These are phyloP conservation scores for Achlya flavicornis DNA, from an alignment of 2,888 invertebrate genomes.

Conservation along the genomic window DNA sequence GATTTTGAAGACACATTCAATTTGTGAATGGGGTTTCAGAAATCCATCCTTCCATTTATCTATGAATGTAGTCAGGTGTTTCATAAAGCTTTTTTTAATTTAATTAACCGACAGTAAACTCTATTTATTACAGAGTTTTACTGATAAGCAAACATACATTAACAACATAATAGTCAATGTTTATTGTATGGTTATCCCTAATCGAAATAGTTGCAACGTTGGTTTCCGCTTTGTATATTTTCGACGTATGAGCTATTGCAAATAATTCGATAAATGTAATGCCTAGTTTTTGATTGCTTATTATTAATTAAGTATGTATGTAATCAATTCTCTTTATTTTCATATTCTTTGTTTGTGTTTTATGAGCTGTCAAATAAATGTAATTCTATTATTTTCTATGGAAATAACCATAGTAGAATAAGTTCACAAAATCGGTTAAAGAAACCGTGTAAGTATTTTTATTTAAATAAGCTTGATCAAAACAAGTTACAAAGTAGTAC, in stretches of 20 bases:
- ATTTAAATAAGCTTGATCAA: neutral
- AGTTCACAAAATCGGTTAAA: too few relatives aligned
- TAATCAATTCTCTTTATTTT: too few relatives aligned
- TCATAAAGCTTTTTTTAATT: neutral
- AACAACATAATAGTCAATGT: neutral
- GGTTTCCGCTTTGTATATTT: neutral
- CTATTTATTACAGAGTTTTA: neutral
- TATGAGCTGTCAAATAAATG: too few relatives aligned
- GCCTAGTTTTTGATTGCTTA: neutral
- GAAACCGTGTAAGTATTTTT: too few relatives aligned
- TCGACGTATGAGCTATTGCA: neutral
- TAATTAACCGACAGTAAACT: neutral
- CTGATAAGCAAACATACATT: neutral
- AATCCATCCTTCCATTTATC: too few relatives aligned
- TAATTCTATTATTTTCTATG: too few relatives aligned
- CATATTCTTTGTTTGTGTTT: too few relatives aligned
- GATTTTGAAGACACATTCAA: too few relatives aligned
- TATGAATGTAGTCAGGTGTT: too few relatives aligned
- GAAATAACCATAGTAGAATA: too few relatives aligned
- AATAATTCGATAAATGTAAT: neutral
- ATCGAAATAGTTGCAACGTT: neutral
- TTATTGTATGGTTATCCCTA: neutral
- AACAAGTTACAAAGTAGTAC: slow-evolving; percentile 7
- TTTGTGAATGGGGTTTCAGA: too few relatives aligned
- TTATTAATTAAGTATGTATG: too few relatives aligned